A percentile compares a stretch with the other conserved stretches of the same genome.
These are phyloP conservation scores for Netelia inedita DNA, from an alignment of 2,888 invertebrate species.

Conservation along the genomic window DNA sequence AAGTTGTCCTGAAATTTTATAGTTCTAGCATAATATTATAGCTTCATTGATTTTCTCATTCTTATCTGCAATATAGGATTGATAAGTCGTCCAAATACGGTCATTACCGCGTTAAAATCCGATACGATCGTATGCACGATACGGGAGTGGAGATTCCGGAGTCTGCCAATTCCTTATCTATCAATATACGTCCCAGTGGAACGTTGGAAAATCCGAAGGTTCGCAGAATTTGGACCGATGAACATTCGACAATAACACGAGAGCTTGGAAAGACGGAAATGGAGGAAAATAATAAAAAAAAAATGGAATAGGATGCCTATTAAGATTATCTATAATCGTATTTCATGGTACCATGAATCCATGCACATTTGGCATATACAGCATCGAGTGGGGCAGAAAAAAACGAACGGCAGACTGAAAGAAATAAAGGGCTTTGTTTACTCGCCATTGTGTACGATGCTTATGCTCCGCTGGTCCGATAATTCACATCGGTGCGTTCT, in stretches of 20 bases:
- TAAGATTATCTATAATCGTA: slow-evolving; percentile 54
- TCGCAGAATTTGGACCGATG: background rate
- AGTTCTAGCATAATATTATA: background rate
- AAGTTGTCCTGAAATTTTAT: background rate
- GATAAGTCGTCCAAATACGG: background rate
- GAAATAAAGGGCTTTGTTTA: slow-evolving; percentile 29
- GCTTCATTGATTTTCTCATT: background rate
- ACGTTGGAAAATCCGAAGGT: slow-evolving; percentile 8
- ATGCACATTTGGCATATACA: slow-evolving; percentile 6
- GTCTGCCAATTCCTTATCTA: slow-evolving; percentile 4
- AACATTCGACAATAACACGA: slow-evolving; percentile 4
- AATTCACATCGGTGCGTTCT: background rate
- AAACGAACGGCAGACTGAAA: slow-evolving; percentile 8
- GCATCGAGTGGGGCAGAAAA: slow-evolving; percentile 12
- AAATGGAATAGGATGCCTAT: slow-evolving; percentile 32
- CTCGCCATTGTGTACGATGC: slow-evolving; percentile 2
- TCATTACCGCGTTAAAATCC: background rate
- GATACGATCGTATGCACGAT: background rate
- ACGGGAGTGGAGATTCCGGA: background rate
- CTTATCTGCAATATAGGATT: background rate
- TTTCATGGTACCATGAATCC: slow-evolving; percentile 47
- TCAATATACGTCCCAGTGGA: background rate
- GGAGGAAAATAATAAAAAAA: slow-evolving; percentile 28
- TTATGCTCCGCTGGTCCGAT: background rate
- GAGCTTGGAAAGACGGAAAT: background rate